Conservation (phyloP, 2,797 vertebrate genomes). For the Pseudochromis fuscus region DNA sequence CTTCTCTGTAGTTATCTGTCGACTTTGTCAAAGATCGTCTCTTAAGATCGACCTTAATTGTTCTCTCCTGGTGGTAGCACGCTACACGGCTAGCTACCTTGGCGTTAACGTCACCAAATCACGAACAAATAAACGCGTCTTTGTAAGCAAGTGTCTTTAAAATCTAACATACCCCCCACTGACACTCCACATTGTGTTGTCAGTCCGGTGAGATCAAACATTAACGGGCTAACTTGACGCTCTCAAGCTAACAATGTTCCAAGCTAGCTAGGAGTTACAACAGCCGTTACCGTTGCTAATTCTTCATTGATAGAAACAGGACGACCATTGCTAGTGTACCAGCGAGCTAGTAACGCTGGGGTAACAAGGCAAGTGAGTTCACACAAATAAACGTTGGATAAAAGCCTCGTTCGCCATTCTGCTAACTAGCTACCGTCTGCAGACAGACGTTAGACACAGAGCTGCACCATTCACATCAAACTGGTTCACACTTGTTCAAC, state of each 20-base stretch:
- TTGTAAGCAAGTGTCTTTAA: not conserved
- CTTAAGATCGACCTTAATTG: constrained; percentile 58
- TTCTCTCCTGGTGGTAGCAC: constrained; percentile 44
- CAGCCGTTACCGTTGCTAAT: constrained; percentile 40
- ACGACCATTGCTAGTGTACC: constrained; percentile 9
- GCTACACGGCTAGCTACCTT: constrained; percentile 41
- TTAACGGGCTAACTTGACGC: constrained; percentile 40
- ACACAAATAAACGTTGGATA: constrained; percentile 18
- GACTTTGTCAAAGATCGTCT: constrained; percentile 45
- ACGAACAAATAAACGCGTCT: not conserved
- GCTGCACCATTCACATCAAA: constrained; percentile 21
- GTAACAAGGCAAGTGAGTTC: constrained; percentile 27
- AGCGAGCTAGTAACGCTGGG: constrained; percentile 40
- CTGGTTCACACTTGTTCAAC: constrained; percentile 59
- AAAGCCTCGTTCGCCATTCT: constrained; percentile 19
- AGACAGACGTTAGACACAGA: constrained; percentile 20
- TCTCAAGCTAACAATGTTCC: constrained; percentile 58
- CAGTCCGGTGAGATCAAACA: constrained; percentile 39
- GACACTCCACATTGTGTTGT: constrained; percentile 49
- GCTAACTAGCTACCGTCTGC: constrained; percentile 53
- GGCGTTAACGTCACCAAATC: constrained; percentile 27
- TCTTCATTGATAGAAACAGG: constrained; percentile 39
- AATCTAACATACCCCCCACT: not conserved
- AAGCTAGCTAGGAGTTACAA: constrained; percentile 60
- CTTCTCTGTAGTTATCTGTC: not conserved